Base-by-base conservation (phyloP, 2,888 invertebrate genomes). In the Trissolcus japonicus region DNA sequence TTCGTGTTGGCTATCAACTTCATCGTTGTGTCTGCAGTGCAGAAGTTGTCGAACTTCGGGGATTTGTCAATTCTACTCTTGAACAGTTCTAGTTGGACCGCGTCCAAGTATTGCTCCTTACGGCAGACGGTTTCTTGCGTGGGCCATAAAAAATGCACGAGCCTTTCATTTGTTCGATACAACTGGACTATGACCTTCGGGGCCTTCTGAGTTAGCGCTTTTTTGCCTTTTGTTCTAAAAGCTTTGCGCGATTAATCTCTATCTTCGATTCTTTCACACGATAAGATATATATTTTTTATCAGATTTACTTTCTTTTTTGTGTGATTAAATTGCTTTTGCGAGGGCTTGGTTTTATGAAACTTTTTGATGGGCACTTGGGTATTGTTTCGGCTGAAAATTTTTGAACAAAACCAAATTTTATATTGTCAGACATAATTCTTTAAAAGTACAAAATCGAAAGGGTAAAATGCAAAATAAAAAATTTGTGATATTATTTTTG, bases 21-120 rank as follows among this genome's bases (percentile, higher is more conserved):
- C 68, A 67, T 78, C 76, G 57, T 68, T 50, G n/a, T 16, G n/a
- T 48, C 68, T 65, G 73, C 72, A 73, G 61, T 62, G 66, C 66
- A 79, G 67, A 67, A 76, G 80, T 81, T 79, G 80, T 81, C 78
- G 79, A 82, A 82, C 80, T 82, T 80, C 54, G 79, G 62, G 81
- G 81, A 84, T 83, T 82, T 82, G 83, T 85, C 84, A 83, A 84
- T 83, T 79, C 80, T 76, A 74, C 76, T 76, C 68, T 56, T 41
- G 63, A 83, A 76, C 55, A 78, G 72, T 68, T 80, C 82, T 80
- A 83, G 79, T 84, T 84, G 85, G 85, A 85, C 55, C 54, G 55
- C 54, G 60, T 83, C 85, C 84, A 85, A 83, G 76, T 80, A 80
- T 72, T 25, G 65, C 68, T 60, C 66, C 69, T 35, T 51, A 63